A percentile compares a stretch with the other conserved stretches of the same genome.
These are phyloP conservation scores for Bradypus variegatus DNA, from an alignment of 2,797 vertebrate genomes.

Conservation along the genomic window DNA sequence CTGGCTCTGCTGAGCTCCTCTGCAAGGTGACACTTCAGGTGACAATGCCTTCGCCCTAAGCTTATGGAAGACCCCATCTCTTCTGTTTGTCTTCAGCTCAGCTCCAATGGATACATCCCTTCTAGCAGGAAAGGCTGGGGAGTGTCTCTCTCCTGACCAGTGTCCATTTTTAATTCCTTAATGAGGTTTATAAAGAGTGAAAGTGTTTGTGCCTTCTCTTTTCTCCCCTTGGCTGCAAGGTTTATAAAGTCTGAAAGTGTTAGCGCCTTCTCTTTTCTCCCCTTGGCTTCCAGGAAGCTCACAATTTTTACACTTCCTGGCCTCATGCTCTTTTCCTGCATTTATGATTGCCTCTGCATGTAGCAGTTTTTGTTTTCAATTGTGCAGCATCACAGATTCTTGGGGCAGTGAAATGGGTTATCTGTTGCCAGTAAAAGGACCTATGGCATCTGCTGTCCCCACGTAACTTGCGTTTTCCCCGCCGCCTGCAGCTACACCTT, in stretches of 20 bases:
- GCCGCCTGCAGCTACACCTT: slow-evolving; percentile 87
- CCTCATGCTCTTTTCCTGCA: not conserved
- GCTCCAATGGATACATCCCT: too few species aligned
- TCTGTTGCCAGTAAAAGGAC: not conserved
- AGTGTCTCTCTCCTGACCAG: rapidly evolving
- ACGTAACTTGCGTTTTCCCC: rapidly evolving
- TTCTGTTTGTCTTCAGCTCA: not conserved
- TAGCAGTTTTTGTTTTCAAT: not conserved
- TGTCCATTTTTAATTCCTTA: rapidly evolving
- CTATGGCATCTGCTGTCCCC: not conserved
- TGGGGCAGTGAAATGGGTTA: rapidly evolving
- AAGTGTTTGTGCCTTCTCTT: too few species aligned
- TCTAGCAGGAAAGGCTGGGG: not conserved
- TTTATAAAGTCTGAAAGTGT: rapidly evolving
- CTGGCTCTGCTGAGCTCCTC: too few species aligned
- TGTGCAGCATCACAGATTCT: not conserved
- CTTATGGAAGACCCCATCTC: not conserved
- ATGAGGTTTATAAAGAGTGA: rapidly evolving
- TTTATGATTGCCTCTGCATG: rapidly evolving
- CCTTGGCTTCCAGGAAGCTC: not conserved
- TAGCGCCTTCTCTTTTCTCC: not conserved
- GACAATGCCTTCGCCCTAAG: not conserved
- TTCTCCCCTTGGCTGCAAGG: not conserved
- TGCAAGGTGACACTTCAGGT: rapidly evolving
- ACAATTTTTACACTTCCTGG: not conserved